phyloP scores from a whole-genome alignment of 2,888 invertebrate genomes.

The Smittia sp. region DNA sequence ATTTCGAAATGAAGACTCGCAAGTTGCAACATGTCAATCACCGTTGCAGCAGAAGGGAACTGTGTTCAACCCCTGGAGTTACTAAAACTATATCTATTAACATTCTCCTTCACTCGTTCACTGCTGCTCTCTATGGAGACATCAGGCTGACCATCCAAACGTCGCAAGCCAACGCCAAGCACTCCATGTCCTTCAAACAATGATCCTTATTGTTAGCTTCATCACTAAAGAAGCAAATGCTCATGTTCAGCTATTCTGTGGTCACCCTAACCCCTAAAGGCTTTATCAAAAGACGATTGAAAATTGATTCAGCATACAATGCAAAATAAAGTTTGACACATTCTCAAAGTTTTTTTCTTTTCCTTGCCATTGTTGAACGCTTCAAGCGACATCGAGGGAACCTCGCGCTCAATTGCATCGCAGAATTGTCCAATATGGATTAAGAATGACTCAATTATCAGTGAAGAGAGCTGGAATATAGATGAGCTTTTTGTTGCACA shows the following conservation, averaged over 20 bases:
- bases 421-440: constrained; percentile 21
- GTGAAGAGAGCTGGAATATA: constrained; percentile 19
- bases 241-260: neutral
- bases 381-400: neutral
- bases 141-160: too few species aligned
- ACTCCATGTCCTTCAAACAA: too few species aligned
- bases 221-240: too few species aligned
- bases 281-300: constrained; percentile 2
- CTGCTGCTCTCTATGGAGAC: neutral
- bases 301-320: constrained; percentile 35
- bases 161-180: too few species aligned
- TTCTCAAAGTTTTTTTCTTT: constrained; percentile 17
- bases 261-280: neutral
- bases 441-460: constrained; percentile 38
- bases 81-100: constrained; percentile 26
- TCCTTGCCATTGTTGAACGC: constrained; percentile 5
- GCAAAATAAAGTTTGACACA: constrained; percentile 41
- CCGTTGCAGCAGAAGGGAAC: neutral
- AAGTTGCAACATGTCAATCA: too few species aligned
- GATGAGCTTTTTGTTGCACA: constrained; percentile 17
- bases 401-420: neutral
- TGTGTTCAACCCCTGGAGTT: neutral
- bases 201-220: too few species aligned
- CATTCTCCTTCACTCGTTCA: constrained; percentile 10
- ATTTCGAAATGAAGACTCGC: too few species aligned